phyloP scores from a whole-genome alignment of 2,888 invertebrate genomes.

The Formica aserva region DNA sequence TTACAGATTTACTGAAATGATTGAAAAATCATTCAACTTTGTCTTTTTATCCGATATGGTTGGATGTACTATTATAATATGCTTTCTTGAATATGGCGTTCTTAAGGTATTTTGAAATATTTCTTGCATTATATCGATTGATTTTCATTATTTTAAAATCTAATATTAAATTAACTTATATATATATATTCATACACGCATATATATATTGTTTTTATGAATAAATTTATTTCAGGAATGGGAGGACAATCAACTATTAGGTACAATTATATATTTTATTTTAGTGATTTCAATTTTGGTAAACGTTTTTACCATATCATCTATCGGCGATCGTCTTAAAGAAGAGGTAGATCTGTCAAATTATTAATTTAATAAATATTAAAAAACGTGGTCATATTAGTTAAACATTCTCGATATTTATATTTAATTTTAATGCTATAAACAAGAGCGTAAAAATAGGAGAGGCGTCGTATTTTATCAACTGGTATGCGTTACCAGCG shows the following conservation, averaged over 20 bases:
- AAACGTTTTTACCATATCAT: constrained; percentile 79
- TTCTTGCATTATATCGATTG: not conserved
- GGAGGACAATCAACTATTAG: constrained; percentile 74
- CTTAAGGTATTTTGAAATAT: constrained; percentile 65
- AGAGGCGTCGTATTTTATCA: constrained; percentile 66
- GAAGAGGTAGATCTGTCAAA: constrained; percentile 30
- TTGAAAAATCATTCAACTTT: constrained; percentile 78
- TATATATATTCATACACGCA: not conserved
- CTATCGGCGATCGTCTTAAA: constrained; percentile 76
- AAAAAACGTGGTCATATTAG: not conserved
- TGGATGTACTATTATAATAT: constrained; percentile 81
- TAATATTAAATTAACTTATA: not conserved
- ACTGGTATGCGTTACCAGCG: constrained; percentile 78
- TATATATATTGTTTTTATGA: not conserved
- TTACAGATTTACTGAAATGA: constrained; percentile 78
- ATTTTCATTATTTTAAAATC: not conserved
- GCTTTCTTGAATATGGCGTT: constrained; percentile 81
- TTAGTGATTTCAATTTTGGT: constrained; percentile 79
- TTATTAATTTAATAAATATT: not conserved
- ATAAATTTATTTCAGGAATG: constrained; percentile 73
- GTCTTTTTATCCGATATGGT: constrained; percentile 78
- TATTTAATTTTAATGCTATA: constrained; percentile 58
- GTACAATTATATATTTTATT: constrained; percentile 76
- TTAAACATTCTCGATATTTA: constrained; percentile 27
- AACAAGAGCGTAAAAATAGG: constrained; percentile 71